These are phyloP conservation scores for Probosciger aterrimus DNA, from an alignment of 2,113 vertebrate species.

Conservation along the genomic window DNA sequence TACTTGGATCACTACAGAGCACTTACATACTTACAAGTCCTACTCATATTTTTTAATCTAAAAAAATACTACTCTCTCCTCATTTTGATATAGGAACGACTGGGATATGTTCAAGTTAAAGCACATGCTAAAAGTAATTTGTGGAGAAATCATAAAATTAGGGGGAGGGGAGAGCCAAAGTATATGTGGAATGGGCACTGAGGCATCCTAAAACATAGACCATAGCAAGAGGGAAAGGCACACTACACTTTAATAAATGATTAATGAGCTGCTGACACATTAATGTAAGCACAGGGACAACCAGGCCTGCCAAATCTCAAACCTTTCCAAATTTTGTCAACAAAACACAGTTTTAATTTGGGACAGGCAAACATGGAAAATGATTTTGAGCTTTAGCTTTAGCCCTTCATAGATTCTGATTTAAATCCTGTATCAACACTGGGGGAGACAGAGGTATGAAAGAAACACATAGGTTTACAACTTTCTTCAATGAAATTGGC, in stretches of 20 bases:
- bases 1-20: not conserved
- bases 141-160: conserved; percentile 60
- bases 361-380: conserved; percentile 66
- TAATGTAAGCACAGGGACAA: conserved; percentile 69
- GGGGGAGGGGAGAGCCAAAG: conserved; percentile 21
- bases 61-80: conserved; percentile 45
- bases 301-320: conserved; percentile 69
- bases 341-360: conserved; percentile 74
- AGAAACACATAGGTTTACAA: conserved; percentile 29
- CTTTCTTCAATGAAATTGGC: conserved; percentile 38
- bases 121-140: conserved; percentile 58
- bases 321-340: conserved; percentile 72
- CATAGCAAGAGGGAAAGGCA: conserved; percentile 35
- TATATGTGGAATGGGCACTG: conserved; percentile 11
- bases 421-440: conserved; percentile 59
- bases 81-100: conserved; percentile 47
- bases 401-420: conserved; percentile 46
- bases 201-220: conserved; percentile 62
- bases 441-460: conserved; percentile 36
- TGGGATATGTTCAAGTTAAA: conserved; percentile 55
- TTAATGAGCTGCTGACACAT: conserved; percentile 73
- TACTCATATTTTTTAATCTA: conserved; percentile 43
- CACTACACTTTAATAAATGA: conserved; percentile 66
- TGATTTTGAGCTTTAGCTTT: conserved; percentile 58
- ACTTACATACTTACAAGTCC: conserved; percentile 23